Conservation (phyloP, 1,140 invertebrate genomes). For the Orius laevigatus region DNA sequence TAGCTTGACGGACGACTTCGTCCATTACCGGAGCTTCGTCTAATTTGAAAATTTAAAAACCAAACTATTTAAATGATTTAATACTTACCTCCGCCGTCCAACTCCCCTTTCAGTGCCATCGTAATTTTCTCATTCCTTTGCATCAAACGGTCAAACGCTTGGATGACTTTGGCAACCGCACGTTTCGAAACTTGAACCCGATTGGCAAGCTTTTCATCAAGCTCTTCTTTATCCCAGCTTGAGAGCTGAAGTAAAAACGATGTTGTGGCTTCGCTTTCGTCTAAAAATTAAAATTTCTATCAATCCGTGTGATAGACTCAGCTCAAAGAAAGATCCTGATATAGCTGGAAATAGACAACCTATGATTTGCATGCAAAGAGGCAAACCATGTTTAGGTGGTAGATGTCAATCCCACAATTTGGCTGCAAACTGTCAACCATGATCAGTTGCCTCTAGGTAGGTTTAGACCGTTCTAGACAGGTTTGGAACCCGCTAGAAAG, state of each 20-base stretch:
- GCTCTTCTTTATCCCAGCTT: conserved; percentile 93
- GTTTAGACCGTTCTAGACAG: no score
- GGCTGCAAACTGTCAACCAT: no score
- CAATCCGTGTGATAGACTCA: not conserved
- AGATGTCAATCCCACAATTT: no score
- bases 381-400: no score
- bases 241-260: conserved; percentile 92
- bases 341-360: no score
- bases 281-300: conserved; percentile 31
- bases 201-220: conserved; percentile 89
- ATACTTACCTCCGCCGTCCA: conserved; percentile 37
- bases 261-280: conserved; percentile 92
- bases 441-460: no score
- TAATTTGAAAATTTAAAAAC: conserved; percentile 19
- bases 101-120: conserved; percentile 67
- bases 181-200: conserved; percentile 82
- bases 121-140: conserved; percentile 87
- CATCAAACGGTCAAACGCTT: conserved; percentile 87
- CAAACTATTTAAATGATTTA: not conserved
- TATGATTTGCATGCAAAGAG: no score
- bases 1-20: conserved; percentile 63
- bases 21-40: conserved; percentile 55
- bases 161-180: conserved; percentile 88
- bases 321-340: no score
- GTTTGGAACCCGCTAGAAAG: no score